A percentile compares a stretch with the other conserved stretches of the same genome.
Conservation (phyloP, 37 sponge, comb jelly and placozoan species). For the Aphrocallistes beatrix region DNA sequence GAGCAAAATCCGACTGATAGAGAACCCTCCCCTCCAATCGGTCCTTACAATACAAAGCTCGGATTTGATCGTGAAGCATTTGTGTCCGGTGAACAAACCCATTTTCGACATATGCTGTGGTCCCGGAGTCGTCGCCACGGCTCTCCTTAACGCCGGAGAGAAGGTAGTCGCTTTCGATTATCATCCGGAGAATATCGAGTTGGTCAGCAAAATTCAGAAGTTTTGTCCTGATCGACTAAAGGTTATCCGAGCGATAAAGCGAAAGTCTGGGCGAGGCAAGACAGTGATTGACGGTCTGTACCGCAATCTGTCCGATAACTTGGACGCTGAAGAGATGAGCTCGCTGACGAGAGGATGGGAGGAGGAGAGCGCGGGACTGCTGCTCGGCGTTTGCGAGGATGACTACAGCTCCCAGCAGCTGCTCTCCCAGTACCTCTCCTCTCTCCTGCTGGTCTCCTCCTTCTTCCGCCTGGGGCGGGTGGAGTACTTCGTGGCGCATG, state of each 20-base stretch:
- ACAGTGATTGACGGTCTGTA: background rate
- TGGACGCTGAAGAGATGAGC: background rate
- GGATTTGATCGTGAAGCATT: background rate
- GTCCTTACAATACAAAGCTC: background rate
- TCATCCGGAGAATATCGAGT: background rate
- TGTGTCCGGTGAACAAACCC: background rate
- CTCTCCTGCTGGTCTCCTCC: background rate
- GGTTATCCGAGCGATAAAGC: background rate
- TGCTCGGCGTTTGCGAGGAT: background rate
- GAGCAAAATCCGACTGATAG: background rate
- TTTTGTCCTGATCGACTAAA: background rate
- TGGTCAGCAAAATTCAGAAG: background rate
- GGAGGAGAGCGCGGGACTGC: background rate
- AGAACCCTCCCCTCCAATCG: background rate
- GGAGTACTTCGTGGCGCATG: background rate
- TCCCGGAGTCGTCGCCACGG: background rate
- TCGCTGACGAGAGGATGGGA: background rate
- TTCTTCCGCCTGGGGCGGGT: background rate
- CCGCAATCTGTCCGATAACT: background rate
- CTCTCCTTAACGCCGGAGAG: background rate
- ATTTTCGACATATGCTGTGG: background rate
- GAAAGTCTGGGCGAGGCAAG: background rate
- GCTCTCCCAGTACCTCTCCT: background rate
- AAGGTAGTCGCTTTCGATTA: background rate
- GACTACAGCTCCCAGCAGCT: conserved; percentile 13